Evolutionary conservation across 2,888 invertebrate genomes (phyloP).

Genomic region (Agrotis segetum): DNA sequence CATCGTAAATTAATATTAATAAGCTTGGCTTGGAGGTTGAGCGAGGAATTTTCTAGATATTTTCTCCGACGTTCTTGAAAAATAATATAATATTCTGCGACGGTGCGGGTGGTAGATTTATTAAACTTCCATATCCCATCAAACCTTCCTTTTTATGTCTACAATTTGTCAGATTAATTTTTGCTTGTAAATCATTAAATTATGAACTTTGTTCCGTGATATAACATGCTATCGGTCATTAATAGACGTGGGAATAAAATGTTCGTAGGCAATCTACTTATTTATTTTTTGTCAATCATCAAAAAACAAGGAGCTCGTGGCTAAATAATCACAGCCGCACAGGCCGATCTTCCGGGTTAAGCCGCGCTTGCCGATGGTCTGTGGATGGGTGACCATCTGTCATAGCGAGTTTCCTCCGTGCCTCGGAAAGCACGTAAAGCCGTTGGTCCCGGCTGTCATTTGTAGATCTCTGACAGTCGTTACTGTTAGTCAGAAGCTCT

Average conservation of each 20-base stretch:
- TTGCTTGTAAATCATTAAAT: constrained; percentile 12
- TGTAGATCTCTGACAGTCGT: too few relatives aligned
- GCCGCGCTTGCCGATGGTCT: too few relatives aligned
- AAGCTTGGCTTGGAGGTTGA: constrained; percentile 28
- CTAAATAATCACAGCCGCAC: too few relatives aligned
- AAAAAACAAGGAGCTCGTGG: too few relatives aligned
- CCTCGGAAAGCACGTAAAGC: too few relatives aligned
- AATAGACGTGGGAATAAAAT: not conserved
- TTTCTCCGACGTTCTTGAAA: constrained; percentile 20
- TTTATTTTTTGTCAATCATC: not conserved
- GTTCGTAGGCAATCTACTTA: not conserved
- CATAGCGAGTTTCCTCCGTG: too few relatives aligned
- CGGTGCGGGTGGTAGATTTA: not conserved
- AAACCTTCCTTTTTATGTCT: constrained; percentile 11
- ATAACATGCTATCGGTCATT: not conserved
- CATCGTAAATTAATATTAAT: constrained; percentile 49
- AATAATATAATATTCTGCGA: constrained; percentile 30
- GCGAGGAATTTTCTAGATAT: constrained; percentile 28
- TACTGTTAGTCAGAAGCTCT: too few relatives aligned
- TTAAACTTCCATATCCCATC: constrained; percentile 15
- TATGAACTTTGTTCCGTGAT: not conserved
- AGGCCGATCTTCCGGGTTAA: too few relatives aligned
- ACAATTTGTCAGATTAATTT: constrained; percentile 33
- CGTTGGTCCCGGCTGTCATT: too few relatives aligned
- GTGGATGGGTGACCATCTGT: too few relatives aligned